Evolutionary conservation across 23 tunicate species (phyloP).

Genomic region (Phallusia fumigata): DNA sequence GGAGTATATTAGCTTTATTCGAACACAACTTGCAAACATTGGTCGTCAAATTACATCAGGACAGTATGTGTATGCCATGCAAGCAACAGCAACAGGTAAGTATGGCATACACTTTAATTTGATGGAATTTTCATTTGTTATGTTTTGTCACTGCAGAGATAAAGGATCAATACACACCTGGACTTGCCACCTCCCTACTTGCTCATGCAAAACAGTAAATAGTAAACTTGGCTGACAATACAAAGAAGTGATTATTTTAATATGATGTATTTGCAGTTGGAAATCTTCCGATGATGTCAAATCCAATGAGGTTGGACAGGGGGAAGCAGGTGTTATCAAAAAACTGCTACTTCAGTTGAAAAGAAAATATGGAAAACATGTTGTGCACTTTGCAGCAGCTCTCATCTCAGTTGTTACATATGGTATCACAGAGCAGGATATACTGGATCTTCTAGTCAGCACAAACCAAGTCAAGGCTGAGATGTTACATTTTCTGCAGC

Average conservation of each 20-base stretch:
- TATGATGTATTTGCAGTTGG: conserved; percentile 21
- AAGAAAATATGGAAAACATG: conserved; percentile 23
- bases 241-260: neutral
- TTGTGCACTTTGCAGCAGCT: conserved; percentile 25
- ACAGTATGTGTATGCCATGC: conserved; percentile 49
- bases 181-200: neutral
- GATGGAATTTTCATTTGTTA: neutral
- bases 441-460: conserved; percentile 21
- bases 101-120: neutral
- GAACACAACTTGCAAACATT: conserved; percentile 6
- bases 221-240: neutral
- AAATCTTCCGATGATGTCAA: conserved; percentile 32
- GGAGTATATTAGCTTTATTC: neutral
- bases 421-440: conserved; percentile 36
- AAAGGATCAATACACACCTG: neutral
- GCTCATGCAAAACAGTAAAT: neutral
- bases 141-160: neutral
- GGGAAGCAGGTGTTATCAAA: conserved; percentile 12
- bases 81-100: conserved; percentile 1
- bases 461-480: conserved; percentile 3
- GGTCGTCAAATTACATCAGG: conserved; percentile 46
- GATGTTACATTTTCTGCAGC: neutral
- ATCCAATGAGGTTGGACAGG: conserved; percentile 19
- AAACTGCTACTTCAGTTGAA: conserved; percentile 8
- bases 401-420: conserved; percentile 19